These are phyloP conservation scores for Aphidius ervi DNA, from an alignment of 1,140 invertebrate genomes.

Conservation along the genomic window DNA sequence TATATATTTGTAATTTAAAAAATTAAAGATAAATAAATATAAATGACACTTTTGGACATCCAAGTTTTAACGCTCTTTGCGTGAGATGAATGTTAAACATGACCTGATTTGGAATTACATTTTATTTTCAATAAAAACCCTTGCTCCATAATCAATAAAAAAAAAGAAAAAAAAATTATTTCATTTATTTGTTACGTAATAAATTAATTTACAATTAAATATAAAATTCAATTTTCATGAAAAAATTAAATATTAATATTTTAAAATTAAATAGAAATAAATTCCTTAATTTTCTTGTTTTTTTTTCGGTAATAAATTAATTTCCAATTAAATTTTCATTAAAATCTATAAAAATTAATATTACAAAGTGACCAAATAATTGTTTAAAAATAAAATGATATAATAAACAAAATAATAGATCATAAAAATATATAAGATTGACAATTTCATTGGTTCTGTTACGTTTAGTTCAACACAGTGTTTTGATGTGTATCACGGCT, in stretches of 20 bases:
- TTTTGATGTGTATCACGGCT: conserved; percentile 31
- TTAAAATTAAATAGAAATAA: no score
- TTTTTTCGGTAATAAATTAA: no score
- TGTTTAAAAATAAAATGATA: no score
- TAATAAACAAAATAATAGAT: no score
- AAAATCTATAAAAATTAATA: no score
- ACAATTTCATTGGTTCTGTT: neutral
- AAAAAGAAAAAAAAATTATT: neutral
- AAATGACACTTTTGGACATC: conserved; percentile 7
- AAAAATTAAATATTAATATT: no score
- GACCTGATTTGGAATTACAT: conserved; percentile 12
- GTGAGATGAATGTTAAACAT: conserved; percentile 11
- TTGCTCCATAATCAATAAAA: neutral
- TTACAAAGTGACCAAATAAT: no score
- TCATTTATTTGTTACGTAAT: no score
- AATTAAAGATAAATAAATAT: conserved; percentile 8
- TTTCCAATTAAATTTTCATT: no score
- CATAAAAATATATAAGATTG: neutral
- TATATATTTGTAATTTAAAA: neutral
- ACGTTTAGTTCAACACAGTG: neutral
- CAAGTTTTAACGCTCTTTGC: conserved; percentile 9
- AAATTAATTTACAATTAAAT: no score
- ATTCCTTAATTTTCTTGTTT: no score
- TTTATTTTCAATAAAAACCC: neutral
- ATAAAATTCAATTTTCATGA: no score